phyloP scores from a whole-genome alignment of 2,888 invertebrate genomes.

The Tinea trinotella region DNA sequence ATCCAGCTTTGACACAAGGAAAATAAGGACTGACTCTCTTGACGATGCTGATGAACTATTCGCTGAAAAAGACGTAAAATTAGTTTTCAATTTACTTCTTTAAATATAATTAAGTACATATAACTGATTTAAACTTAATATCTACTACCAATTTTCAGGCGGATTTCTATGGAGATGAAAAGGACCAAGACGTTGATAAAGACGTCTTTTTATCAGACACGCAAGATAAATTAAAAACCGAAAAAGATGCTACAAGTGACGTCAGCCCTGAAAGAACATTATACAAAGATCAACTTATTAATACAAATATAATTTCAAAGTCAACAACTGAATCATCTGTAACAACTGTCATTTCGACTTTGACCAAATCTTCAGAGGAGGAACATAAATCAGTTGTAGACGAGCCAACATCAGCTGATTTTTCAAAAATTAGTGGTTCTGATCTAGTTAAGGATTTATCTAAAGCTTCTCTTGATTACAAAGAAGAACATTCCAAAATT shows the following conservation, averaged over 20 bases:
- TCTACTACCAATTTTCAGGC: constrained; percentile 32
- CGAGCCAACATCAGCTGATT: constrained; percentile 61
- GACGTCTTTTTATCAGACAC: background rate
- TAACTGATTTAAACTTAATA: background rate
- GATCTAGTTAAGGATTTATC: constrained; percentile 59
- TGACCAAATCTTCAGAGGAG: constrained; percentile 63
- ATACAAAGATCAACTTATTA: background rate
- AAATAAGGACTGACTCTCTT: constrained; percentile 62
- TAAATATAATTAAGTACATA: background rate
- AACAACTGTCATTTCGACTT: constrained; percentile 57
- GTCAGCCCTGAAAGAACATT: background rate
- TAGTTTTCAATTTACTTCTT: background rate
- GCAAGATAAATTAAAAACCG: background rate
- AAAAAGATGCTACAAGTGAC: background rate
- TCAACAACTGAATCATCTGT: constrained; percentile 66
- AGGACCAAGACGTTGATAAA: background rate
- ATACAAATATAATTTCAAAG: constrained; percentile 53
- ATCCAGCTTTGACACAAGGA: constrained; percentile 59
- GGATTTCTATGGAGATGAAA: constrained; percentile 53
- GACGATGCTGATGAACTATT: constrained; percentile 66
- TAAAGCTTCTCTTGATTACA: constrained; percentile 54
- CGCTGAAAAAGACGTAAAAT: constrained; percentile 62
- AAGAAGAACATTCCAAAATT: constrained; percentile 45
- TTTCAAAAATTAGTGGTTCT: constrained; percentile 61
- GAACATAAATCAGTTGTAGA: constrained; percentile 60